Conservation (phyloP, 2,113 vertebrate species). For the Rallus limicola region DNA sequence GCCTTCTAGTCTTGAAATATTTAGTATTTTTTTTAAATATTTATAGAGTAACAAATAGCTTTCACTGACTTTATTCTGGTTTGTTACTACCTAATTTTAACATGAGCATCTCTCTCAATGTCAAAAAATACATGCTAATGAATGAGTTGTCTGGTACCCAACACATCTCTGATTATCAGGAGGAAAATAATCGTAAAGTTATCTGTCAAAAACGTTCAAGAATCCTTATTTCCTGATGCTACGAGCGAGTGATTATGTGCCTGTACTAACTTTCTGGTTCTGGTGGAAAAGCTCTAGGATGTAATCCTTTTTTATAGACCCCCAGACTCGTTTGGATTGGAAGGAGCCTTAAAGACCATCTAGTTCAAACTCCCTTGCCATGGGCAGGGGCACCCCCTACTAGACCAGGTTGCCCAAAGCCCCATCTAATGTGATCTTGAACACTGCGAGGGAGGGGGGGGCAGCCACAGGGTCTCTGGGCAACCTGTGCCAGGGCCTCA, state of each 20-base stretch:
- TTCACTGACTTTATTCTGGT: background rate
- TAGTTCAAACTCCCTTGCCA: no score
- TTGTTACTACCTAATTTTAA: background rate
- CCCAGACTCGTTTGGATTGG: no score
- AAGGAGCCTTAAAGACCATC: no score
- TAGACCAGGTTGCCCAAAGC: no score
- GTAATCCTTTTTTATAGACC: background rate
- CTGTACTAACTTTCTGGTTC: background rate
- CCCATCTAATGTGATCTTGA: no score
- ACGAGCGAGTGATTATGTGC: fast-evolving
- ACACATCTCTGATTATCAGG: background rate
- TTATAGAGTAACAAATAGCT: background rate
- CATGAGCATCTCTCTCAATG: background rate
- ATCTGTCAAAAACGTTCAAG: background rate
- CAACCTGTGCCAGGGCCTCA: no score
- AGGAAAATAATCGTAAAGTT: background rate
- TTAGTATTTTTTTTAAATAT: background rate
- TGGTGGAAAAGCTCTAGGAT: background rate
- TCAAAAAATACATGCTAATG: background rate
- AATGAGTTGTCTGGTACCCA: background rate
- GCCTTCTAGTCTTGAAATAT: background rate
- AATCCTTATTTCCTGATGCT: background rate
- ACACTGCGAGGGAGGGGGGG: no score
- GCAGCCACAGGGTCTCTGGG: no score
- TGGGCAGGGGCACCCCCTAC: no score